Percentiles rank a stretch among this genome's conserved stretches.
phyloP scores from a whole-genome alignment of 2,888 invertebrate species.

The Polydesmus complanatus region DNA sequence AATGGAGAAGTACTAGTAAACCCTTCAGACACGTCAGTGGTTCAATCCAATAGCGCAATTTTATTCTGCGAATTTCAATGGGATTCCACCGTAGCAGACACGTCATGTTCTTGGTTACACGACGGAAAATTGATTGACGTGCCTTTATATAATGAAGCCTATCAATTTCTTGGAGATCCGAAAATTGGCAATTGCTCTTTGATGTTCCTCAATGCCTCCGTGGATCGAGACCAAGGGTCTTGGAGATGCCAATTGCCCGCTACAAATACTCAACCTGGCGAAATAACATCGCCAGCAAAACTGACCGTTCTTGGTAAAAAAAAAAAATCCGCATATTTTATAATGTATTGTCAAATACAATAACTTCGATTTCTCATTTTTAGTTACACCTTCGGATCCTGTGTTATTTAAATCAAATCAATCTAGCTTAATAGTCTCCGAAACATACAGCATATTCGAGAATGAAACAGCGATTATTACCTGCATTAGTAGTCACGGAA shows the following conservation, averaged over 20 bases:
- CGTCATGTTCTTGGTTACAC: constrained; percentile 1
- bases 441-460: background rate
- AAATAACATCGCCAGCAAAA: background rate
- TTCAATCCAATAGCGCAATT: background rate
- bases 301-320: background rate
- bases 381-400: background rate
- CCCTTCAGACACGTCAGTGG: constrained; percentile 3
- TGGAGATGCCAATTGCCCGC: constrained; percentile 10
- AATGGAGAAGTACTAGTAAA: constrained; percentile 1
- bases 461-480: background rate
- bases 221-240: background rate
- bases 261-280: background rate
- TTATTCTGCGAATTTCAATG: background rate
- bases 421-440: background rate
- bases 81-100: background rate
- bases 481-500: background rate
- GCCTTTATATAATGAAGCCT: background rate
- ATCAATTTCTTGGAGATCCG: constrained; percentile 3
- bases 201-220: background rate
- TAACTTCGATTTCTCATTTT: too few species aligned
- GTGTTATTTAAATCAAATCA: background rate
- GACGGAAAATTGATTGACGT: background rate
- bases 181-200: background rate
- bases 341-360: too few species aligned
- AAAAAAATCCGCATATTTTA: too few species aligned